Evolutionary conservation across 92 coral and sea anemone genomes (phyloP), one percentile per base, ranked within the genome.

Genomic region (Bergia puertoricense): DNA sequence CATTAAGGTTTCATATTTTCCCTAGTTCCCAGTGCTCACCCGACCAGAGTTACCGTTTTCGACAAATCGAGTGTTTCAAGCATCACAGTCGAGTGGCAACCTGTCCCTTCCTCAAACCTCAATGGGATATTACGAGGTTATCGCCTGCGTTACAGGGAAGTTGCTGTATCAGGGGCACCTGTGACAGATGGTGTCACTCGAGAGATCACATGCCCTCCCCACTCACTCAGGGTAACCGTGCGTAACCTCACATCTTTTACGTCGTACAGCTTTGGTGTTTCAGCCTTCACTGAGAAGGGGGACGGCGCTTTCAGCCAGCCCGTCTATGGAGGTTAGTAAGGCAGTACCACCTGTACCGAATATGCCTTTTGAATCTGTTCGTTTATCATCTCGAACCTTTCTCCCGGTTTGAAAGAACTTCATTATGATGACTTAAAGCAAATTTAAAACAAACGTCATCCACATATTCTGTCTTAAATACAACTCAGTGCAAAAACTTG

Each of bases 261-360:
- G 8, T 46, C 41, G 39, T 78, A 78, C 82, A 78, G 82, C 42
- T 78, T 78, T 22, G 40, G 82, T 78, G 82, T 78, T n/a, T 50
- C 66, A 23, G 39, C 54, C 42, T 37, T 78, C 16, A 78, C 30
- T 15, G 82, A 78, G 40, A 48, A 22, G 7, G 82, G 82, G 41
- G 66, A n/a, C 11, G 82, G 82, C 40, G 67, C 23, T 20, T 78
- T 48, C 82, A 78, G 82, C 8, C 41, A 44, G 43, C 82, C 82
- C 41, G 67, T 78, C 3, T 78, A 78, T 78, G 82, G 82, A 78
- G 82, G 82, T 78, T 20, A 78, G 59, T 45, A n/a, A n/a, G n/a
- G n/a, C n/a, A n/a, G n/a, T n/a, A 44, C 48, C 5, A 44, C 48
- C 2, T 45, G 50, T 2, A 45, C 4, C 7, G 50, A 1, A 4